These are phyloP conservation scores for Eueides isabella DNA, from an alignment of 1,140 invertebrate genomes.

Conservation along the genomic window DNA sequence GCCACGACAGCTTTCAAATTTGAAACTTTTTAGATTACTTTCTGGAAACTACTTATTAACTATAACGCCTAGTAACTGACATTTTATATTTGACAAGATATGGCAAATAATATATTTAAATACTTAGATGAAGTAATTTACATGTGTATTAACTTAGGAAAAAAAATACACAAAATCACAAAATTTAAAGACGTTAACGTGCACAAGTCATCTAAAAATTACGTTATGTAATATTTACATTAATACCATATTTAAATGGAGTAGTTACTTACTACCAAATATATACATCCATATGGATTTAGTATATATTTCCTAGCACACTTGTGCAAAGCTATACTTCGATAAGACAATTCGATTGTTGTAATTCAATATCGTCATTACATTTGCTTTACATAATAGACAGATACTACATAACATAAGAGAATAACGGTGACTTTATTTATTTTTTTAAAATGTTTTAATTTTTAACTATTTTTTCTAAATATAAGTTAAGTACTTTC, in stretches of 20 bases:
- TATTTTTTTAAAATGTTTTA: no score
- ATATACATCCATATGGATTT: conserved; percentile 11
- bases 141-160: no score
- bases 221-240: conserved; percentile 11
- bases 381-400: background rate
- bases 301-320: conserved; percentile 20
- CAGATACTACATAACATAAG: background rate
- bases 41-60: conserved; percentile 53
- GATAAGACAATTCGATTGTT: conserved; percentile 24
- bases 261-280: conserved; percentile 23
- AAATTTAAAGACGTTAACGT: background rate
- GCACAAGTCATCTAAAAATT: background rate
- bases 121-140: no score
- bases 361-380: background rate
- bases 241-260: conserved; percentile 11
- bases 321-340: conserved; percentile 30
- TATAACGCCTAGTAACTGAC: no score
- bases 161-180: no score
- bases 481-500: conserved; percentile 36
- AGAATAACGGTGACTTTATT: background rate
- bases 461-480: background rate
- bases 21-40: conserved; percentile 51
- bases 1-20: conserved; percentile 64
- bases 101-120: no score
- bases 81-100: no score